Evolutionary conservation across 2,888 invertebrate genomes (phyloP).

Genomic region (Drosophila sordidapex): DNA sequence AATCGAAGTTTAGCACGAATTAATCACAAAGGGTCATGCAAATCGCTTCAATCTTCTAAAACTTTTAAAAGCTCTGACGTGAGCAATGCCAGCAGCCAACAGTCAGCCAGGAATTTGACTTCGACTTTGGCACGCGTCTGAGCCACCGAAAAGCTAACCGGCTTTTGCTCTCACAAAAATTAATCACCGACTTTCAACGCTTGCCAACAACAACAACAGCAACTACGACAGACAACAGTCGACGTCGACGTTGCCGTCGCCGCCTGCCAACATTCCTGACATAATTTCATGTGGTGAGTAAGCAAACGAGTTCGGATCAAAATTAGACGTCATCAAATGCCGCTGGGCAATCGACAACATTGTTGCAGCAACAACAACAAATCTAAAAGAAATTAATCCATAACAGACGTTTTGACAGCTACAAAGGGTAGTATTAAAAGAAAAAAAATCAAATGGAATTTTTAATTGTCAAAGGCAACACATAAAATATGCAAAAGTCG

Average conservation of each 20-base stretch:
- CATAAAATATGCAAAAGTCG: constrained; percentile 48
- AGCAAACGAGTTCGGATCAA: constrained; percentile 76
- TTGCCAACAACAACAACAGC: constrained; percentile 36
- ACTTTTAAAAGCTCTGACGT: constrained; percentile 8
- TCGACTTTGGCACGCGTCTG: constrained; percentile 59
- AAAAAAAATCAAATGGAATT: constrained; percentile 45
- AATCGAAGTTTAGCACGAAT: constrained; percentile 46
- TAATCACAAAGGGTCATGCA: constrained; percentile 21
- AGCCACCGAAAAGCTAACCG: constrained; percentile 49
- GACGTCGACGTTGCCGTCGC: constrained; percentile 4
- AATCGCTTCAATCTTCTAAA: constrained; percentile 6
- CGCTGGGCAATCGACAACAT: constrained; percentile 37
- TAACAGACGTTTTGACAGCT: constrained; percentile 32
- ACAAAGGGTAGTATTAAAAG: constrained; percentile 1
- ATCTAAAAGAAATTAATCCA: constrained; percentile 19
- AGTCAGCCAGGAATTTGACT: constrained; percentile 30
- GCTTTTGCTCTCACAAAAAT: constrained; percentile 63
- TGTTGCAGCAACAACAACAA: constrained; percentile 37
- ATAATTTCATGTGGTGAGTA: constrained; percentile 79
- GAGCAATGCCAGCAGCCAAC: background rate
- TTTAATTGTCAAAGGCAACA: constrained; percentile 53
- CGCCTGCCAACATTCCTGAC: constrained; percentile 76
- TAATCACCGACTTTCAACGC: constrained; percentile 60
- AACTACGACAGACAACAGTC: constrained; percentile 38
- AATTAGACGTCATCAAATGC: constrained; percentile 77